Conservation (phyloP, 1,140 invertebrate species). For the Limonius californicus region DNA sequence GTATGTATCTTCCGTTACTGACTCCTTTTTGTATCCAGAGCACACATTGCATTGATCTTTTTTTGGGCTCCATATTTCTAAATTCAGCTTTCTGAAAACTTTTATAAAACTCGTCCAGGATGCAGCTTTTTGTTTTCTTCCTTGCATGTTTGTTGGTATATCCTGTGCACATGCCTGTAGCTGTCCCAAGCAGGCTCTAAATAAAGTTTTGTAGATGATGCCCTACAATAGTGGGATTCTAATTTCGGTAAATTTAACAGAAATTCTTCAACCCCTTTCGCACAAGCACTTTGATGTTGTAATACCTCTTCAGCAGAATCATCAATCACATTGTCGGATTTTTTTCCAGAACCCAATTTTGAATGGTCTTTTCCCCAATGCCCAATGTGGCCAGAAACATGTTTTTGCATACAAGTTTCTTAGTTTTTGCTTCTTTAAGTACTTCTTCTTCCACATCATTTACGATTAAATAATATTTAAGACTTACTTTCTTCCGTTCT, state of each 20-base stretch:
- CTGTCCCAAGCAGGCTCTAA: constrained; percentile 1
- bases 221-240: constrained; percentile 1
- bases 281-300: background rate
- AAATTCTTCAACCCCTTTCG: constrained; percentile 5
- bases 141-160: background rate
- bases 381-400: constrained; percentile 3
- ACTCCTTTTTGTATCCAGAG: background rate
- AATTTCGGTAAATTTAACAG: background rate
- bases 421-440: constrained; percentile 1
- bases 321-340: background rate
- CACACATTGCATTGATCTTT: constrained; percentile 16
- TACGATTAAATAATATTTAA: constrained; percentile 5
- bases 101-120: background rate
- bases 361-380: constrained; percentile 1
- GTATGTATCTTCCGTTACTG: constrained; percentile 3
- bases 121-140: background rate
- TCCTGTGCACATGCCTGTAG: background rate
- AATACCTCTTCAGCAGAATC: background rate
- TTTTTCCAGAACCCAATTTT: background rate
- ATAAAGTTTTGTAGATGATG: background rate
- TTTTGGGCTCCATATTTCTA: background rate
- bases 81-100: background rate
- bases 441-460: background rate
- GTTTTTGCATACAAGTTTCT: background rate
- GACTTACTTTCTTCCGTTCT: background rate